Base-by-base conservation (phyloP, 2,888 invertebrate genomes). In the Thyatira batis region DNA sequence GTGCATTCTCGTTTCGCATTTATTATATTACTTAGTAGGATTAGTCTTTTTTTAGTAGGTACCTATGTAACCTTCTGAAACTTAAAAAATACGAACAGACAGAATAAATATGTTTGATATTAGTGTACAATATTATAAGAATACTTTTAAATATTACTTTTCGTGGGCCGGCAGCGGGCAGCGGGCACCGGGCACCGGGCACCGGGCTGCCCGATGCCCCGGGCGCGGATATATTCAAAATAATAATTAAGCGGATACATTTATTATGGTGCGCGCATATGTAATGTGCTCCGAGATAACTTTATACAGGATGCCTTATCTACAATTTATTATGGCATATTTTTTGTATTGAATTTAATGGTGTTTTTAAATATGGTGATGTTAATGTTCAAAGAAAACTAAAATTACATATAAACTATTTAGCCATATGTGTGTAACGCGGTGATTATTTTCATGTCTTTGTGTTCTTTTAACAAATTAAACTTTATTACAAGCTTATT, bases 201-300 rank as follows among this genome's bases (percentile, higher is more conserved):
- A n/a, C n/a, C n/a, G n/a, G n/a, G n/a, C 53, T 60, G 63, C 69
- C 65, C 57, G 69, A 69, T 54, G 85, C 88, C 89, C 66, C 71
- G 76, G 91, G 91, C 91, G 80, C 86, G 87, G 88, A 89, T 89
- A 89, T 87, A 84, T 88, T 89, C 88, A 85, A 91, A 91, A 91
- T 91, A 90, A 91, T 90, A 89, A 91, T 90, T 90, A 91, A 89
- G 78, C 86, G 91, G 91, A 91, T 89, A 89, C 91, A 91, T 91
- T 89, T 89, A 85, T 91, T 90, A 91, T 87, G 76, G 71, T 62
- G 60, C 69, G 76, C 76, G 87, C 87, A 87, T 88, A 85, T 83
- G 79, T 86, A 85, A 89, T 87, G 82, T 67, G 79, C 62, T 65
- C 59, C 53, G 67, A 76, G 81, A 81, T 82, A 77, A 65, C 52